Percentiles rank a stretch among this genome's conserved stretches.
Evolutionary conservation across 1,140 invertebrate species (phyloP).

Genomic region (Rhopalosiphum padi): DNA sequence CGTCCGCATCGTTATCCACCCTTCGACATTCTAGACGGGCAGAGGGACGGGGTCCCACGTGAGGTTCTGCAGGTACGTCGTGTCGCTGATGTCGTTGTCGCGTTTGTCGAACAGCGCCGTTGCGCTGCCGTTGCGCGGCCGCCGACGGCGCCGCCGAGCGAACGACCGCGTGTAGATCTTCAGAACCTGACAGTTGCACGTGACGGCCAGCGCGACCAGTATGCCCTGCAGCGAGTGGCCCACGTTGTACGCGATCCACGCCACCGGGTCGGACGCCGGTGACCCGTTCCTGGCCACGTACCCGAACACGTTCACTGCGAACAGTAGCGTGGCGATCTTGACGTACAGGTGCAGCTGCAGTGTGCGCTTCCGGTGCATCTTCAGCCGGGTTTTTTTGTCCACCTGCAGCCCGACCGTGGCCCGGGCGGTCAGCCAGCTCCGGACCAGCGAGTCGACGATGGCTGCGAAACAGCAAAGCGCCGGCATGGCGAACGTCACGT

Average conservation of each 20-base stretch:
- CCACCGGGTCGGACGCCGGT: slow-evolving; percentile 58
- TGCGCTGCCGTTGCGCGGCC: slow-evolving; percentile 30
- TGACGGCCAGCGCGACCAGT: slow-evolving; percentile 70
- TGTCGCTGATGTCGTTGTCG: slow-evolving; percentile 51
- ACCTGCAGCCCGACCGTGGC: slow-evolving; percentile 67
- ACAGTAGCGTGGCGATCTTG: slow-evolving; percentile 64
- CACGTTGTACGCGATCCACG: slow-evolving; percentile 66
- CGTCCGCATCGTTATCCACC: background rate
- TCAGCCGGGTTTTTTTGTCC: slow-evolving; percentile 69
- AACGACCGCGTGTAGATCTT: slow-evolving; percentile 59
- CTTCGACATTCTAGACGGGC: background rate
- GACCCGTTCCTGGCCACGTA: slow-evolving; percentile 50
- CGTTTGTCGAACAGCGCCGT: slow-evolving; percentile 48
- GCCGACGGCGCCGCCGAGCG: slow-evolving; percentile 22
- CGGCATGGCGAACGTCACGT: slow-evolving; percentile 65
- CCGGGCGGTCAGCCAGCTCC: slow-evolving; percentile 66
- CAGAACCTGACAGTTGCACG: slow-evolving; percentile 68
- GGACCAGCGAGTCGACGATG: slow-evolving; percentile 64
- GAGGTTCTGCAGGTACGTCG: slow-evolving; percentile 46
- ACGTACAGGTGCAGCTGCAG: slow-evolving; percentile 70
- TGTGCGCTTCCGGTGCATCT: slow-evolving; percentile 68
- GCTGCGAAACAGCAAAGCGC: slow-evolving; percentile 64
- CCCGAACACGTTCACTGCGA: slow-evolving; percentile 61
- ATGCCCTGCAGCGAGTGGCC: slow-evolving; percentile 68
- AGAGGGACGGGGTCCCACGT: slow-evolving; percentile 52